Evolutionary conservation across 2,113 vertebrate species (phyloP), one percentile per base, ranked within the genome.

Genomic region (Hiodon alosoides): DNA sequence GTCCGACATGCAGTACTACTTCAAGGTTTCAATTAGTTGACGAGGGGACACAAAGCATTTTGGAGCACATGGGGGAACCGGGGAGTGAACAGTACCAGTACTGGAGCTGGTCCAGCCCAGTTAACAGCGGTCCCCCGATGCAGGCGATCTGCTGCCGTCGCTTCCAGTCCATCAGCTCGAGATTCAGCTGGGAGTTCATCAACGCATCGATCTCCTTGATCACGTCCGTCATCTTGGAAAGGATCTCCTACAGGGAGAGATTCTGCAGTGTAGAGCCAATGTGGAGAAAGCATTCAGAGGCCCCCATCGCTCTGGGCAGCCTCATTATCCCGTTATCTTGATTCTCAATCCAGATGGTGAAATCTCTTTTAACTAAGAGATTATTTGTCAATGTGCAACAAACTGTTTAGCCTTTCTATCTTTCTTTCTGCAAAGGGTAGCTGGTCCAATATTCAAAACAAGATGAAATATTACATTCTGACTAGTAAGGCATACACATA

Each of bases 101-200:
- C 85, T 99, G 96, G 75, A 98, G 93, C 85, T 96, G 97, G 77
- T 98, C 96, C 48, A 99, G 91, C 61, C 95, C 93, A 0, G 88
- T 92, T 0, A 96, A 93, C 67, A 93, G 89, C 0, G 97, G 97
- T 3, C 97, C 96, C 0, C 97, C 97, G 0, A 99, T 97, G 89
- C 94, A 94, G 51, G 94, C 92, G 0, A 99, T 91, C 83, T 99
- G 97, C 86, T 98, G 97, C 69, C 94, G 79, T 5, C 94, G 90
- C 79, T 95, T 98, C 97, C 97, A 99, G 81, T 96, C 95, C 61
- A 91, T 90, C 60, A 99, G 90, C 83, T 98, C 95, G 2, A 94
- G 94, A 10, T 83, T 87, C 61, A 99, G 92, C 90, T 93, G 90
- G 80, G 87, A 92, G 77, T 86, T 93, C 89, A 94, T 86, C n/a